Evolutionary conservation across 2,888 invertebrate species (phyloP).

Genomic region (Formica aserva): DNA sequence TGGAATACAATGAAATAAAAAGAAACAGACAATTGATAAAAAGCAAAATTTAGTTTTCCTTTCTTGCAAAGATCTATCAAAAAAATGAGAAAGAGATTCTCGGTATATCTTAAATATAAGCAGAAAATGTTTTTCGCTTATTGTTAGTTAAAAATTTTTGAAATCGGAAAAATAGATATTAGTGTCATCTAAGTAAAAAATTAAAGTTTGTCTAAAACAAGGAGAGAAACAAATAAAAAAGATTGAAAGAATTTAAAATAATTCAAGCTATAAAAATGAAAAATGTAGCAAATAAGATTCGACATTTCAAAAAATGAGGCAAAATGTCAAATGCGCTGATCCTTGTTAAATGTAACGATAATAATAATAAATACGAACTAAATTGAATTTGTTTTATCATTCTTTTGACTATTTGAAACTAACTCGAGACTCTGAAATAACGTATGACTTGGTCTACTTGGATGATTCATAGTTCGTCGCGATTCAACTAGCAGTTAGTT

Average conservation of each 20-base stretch:
- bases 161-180: background rate
- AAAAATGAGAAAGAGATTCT: background rate
- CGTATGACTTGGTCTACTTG: slow-evolving; percentile 36
- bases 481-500: slow-evolving; percentile 44
- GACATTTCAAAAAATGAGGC: background rate
- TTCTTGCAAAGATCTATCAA: background rate
- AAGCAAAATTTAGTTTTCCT: background rate
- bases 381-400: slow-evolving; percentile 27
- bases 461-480: slow-evolving; percentile 40
- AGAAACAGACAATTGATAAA: background rate
- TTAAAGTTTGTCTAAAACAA: background rate
- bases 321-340: slow-evolving; percentile 19
- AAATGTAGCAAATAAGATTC: background rate
- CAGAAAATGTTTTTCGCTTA: background rate
- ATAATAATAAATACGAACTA: background rate
- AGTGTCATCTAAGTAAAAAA: background rate
- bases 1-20: background rate
- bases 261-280: background rate
- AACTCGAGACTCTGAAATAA: slow-evolving; percentile 18
- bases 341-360: background rate
- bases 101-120: background rate
- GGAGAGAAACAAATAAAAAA: background rate
- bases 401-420: background rate
- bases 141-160: background rate
- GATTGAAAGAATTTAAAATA: background rate